phyloP scores from a whole-genome alignment of 2,888 invertebrate species.

The Hyposoter dolosus region DNA sequence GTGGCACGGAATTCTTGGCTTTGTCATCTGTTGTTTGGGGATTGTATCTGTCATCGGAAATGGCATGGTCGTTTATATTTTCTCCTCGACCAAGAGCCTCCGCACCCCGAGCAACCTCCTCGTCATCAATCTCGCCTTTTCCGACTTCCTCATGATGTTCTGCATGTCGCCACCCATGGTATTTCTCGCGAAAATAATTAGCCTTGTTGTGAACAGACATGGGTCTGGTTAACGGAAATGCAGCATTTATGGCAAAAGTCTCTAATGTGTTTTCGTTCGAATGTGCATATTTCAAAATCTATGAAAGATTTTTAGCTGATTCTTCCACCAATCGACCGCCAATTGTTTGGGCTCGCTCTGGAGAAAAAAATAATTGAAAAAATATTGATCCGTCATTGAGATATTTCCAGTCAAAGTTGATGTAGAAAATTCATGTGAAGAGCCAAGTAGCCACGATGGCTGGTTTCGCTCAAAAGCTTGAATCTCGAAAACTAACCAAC shows the following conservation, averaged over 20 bases:
- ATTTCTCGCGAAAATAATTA: not conserved
- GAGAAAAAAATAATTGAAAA: not conserved
- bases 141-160: slow-evolving; percentile 96
- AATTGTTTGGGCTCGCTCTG: not conserved
- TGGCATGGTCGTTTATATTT: slow-evolving; percentile 91
- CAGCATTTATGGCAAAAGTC: not conserved
- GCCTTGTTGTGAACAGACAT: not conserved
- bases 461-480: not conserved
- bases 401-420: not conserved
- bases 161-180: slow-evolving; percentile 93
- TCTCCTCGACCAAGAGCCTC: slow-evolving; percentile 90
- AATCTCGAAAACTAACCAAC: not conserved
- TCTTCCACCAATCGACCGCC: not conserved
- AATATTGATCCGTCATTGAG: not conserved
- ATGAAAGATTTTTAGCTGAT: no score
- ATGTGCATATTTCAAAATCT: not conserved
- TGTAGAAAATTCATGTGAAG: not conserved
- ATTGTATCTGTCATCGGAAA: slow-evolving; percentile 90
- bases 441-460: not conserved
- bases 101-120: slow-evolving; percentile 96
- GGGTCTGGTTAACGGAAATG: not conserved
- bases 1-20: slow-evolving; percentile 93
- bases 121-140: slow-evolving; percentile 96
- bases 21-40: slow-evolving; percentile 92
- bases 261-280: not conserved